A percentile compares a stretch with the other conserved stretches of the same genome.
These are phyloP conservation scores for Diloba caeruleocephala DNA, from an alignment of 2,888 invertebrate species.

Conservation along the genomic window DNA sequence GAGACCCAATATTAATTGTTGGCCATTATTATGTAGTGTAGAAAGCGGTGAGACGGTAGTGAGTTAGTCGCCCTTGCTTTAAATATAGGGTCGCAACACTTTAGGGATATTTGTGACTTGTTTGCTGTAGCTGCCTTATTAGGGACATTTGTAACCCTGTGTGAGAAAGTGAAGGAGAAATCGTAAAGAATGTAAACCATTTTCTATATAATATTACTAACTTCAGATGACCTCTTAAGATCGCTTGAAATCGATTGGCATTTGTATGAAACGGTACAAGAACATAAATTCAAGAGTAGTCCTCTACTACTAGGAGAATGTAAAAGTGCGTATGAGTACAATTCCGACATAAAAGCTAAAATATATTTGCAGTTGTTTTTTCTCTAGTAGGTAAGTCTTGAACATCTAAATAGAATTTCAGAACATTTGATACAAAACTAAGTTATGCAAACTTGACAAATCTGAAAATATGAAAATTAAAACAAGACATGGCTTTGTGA, in stretches of 20 bases:
- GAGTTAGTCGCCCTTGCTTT: constrained; percentile 68
- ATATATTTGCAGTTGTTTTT: too few relatives aligned
- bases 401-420: too few relatives aligned
- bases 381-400: too few relatives aligned
- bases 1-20: constrained; percentile 75
- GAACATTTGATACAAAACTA: too few relatives aligned
- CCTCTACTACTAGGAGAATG: too few relatives aligned
- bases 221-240: not conserved
- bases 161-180: constrained; percentile 44
- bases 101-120: constrained; percentile 48
- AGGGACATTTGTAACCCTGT: constrained; percentile 37
- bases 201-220: constrained; percentile 36
- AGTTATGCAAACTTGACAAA: too few relatives aligned
- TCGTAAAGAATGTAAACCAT: constrained; percentile 45
- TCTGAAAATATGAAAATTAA: too few relatives aligned
- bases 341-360: constrained; percentile 1
- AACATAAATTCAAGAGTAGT: too few relatives aligned
- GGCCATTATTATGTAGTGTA: constrained; percentile 78
- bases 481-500: too few relatives aligned
- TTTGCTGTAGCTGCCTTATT: constrained; percentile 33
- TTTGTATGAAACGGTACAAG: too few relatives aligned
- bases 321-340: too few relatives aligned
- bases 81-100: constrained; percentile 59
- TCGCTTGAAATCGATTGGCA: constrained; percentile 1
- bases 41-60: constrained; percentile 78